These are phyloP conservation scores for Diorhabda elongata DNA, from an alignment of 1,140 invertebrate species.

Conservation along the genomic window DNA sequence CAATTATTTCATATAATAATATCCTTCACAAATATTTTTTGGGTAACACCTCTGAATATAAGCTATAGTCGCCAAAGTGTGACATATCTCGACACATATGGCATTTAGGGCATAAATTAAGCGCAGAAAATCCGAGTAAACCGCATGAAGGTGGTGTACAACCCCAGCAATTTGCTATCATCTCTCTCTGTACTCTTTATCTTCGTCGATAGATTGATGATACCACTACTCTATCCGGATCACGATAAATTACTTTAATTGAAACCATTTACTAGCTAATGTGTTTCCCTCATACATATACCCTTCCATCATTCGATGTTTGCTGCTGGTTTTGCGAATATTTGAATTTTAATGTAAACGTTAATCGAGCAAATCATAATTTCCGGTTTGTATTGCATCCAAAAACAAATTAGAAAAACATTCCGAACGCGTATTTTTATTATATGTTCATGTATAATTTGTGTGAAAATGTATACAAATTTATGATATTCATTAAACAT, in stretches of 20 bases:
- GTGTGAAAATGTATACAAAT: no score
- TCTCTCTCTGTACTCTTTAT: background rate
- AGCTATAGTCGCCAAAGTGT: constrained; percentile 12
- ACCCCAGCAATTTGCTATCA: constrained; percentile 26
- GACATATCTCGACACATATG: constrained; percentile 30
- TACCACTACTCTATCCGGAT: constrained; percentile 5
- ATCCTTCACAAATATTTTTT: no score
- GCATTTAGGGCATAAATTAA: constrained; percentile 34
- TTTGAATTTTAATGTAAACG: background rate
- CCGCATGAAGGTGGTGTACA: constrained; percentile 27
- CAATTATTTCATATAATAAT: no score
- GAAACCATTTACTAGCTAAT: constrained; percentile 17
- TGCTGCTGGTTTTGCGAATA: background rate
- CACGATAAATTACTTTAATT: constrained; percentile 31
- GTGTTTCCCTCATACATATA: background rate
- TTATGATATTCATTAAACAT: no score
- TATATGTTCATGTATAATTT: no score
- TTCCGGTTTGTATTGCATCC: no score
- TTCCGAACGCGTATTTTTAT: no score
- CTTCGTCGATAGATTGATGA: background rate
- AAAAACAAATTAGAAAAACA: no score
- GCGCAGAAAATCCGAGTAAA: constrained; percentile 34
- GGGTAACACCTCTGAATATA: background rate
- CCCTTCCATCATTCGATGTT: background rate
- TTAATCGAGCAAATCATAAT: no score